Conservation (phyloP, 2,797 vertebrate species). For the Oreonectes daqikongensis region DNA sequence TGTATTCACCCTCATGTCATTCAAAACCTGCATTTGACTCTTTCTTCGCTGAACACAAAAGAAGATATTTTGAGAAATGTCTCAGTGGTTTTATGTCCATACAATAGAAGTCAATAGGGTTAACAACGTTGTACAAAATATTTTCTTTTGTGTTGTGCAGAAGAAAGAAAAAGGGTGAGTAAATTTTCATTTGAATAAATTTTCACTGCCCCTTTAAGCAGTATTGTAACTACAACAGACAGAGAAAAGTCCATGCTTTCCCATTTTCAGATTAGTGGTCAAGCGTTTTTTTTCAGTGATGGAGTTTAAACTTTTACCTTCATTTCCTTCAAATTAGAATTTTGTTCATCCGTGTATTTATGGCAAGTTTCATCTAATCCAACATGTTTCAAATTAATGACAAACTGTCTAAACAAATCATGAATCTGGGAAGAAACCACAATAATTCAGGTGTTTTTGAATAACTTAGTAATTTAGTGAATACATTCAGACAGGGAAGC, state of each 20-base stretch:
- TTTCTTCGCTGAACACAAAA: too few species aligned
- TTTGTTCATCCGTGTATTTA: not conserved
- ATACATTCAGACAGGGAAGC: not conserved
- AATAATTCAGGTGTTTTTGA: not conserved
- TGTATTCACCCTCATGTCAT: too few species aligned
- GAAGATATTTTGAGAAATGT: not conserved
- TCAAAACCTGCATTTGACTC: too few species aligned
- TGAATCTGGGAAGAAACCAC: not conserved
- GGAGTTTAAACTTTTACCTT: not conserved
- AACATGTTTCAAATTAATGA: not conserved
- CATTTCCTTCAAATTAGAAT: not conserved
- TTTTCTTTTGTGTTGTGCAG: too few species aligned
- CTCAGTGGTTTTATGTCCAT: too few species aligned
- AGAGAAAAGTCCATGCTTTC: not conserved
- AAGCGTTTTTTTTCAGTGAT: not conserved
- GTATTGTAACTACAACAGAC: not conserved
- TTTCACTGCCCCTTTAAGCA: too few species aligned
- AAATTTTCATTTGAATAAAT: too few species aligned
- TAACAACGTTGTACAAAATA: too few species aligned
- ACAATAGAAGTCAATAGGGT: too few species aligned
- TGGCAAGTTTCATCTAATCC: not conserved
- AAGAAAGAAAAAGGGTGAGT: too few species aligned
- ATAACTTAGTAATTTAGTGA: not conserved
- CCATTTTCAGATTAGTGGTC: not conserved
- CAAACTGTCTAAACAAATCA: not conserved